These are phyloP conservation scores for Ctenochaetus hawaiiensis DNA, from an alignment of 2,797 vertebrate species.

Conservation along the genomic window DNA sequence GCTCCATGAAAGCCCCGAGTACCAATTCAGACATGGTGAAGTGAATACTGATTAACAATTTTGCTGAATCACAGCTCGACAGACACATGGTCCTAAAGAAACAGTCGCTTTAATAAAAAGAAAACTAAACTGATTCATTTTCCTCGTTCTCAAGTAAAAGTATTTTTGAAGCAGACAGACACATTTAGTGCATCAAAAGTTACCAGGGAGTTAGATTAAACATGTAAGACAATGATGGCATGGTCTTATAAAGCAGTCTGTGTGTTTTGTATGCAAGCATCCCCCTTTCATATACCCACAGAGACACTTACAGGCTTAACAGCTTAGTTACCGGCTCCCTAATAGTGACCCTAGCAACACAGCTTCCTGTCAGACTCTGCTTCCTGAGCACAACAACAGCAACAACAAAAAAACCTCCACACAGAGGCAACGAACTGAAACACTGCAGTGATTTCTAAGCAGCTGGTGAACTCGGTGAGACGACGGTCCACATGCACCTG, in stretches of 20 bases:
- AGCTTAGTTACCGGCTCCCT: constrained; percentile 60
- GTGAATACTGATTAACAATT: constrained; percentile 77
- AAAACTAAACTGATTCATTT: constrained; percentile 14
- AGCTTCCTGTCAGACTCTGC: constrained; percentile 59
- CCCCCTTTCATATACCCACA: constrained; percentile 37
- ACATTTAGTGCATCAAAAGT: constrained; percentile 25
- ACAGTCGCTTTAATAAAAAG: constrained; percentile 27
- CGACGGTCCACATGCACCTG: constrained; percentile 1
- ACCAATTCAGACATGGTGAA: constrained; percentile 50
- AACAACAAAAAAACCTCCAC: constrained; percentile 27
- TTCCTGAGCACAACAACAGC: constrained; percentile 38
- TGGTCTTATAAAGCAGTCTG: constrained; percentile 28
- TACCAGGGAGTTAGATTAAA: constrained; percentile 27
- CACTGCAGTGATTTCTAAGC: constrained; percentile 19
- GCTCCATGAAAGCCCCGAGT: constrained; percentile 69
- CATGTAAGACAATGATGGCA: neutral
- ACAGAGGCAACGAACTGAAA: constrained; percentile 10
- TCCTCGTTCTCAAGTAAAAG: neutral
- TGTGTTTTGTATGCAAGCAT: constrained; percentile 36
- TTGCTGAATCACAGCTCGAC: constrained; percentile 78
- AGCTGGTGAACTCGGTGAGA: constrained; percentile 15
- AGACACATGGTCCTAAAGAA: constrained; percentile 34
- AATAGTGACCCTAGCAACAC: constrained; percentile 55
- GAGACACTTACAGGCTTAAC: constrained; percentile 53
- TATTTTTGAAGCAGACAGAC: constrained; percentile 14